Conservation (phyloP, 2,888 invertebrate genomes). For the Tachina fera region DNA sequence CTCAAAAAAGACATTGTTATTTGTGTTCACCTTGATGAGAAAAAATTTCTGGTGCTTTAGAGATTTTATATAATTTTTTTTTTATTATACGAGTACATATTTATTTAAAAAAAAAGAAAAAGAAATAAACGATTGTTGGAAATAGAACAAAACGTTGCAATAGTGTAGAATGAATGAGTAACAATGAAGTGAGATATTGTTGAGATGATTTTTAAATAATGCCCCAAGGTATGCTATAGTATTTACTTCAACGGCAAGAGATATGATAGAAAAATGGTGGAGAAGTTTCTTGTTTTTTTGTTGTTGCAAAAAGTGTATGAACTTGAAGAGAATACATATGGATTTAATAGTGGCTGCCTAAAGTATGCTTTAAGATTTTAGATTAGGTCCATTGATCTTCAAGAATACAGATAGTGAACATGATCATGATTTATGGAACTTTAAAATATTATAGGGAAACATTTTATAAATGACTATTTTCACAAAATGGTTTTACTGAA, state of each 20-base stretch:
- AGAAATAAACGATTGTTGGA: too few relatives aligned
- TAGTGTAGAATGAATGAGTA: not conserved
- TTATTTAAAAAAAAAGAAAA: too few relatives aligned
- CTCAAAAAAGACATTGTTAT: constrained; percentile 45
- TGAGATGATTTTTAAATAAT: constrained; percentile 13
- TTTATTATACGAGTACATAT: not conserved
- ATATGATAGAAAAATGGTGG: not conserved
- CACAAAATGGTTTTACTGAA: too few relatives aligned
- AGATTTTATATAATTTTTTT: not conserved
- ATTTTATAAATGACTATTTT: too few relatives aligned
- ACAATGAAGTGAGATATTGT: constrained; percentile 20
- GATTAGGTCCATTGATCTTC: not conserved
- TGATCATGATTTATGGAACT: too few relatives aligned
- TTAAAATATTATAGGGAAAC: too few relatives aligned
- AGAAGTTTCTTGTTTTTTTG: not conserved
- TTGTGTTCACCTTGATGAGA: constrained; percentile 52
- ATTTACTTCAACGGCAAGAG: not conserved
- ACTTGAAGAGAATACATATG: not conserved
- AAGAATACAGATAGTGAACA: too few relatives aligned
- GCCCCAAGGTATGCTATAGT: constrained; percentile 39
- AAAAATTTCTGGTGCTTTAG: constrained; percentile 6
- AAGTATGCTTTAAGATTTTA: not conserved
- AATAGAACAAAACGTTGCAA: constrained; percentile 18
- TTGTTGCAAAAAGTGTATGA: not conserved
- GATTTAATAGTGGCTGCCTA: not conserved